A percentile compares a stretch with the other conserved stretches of the same genome.
phyloP scores from a whole-genome alignment of 2,797 vertebrate genomes.

The Sebastolobus alascanus region DNA sequence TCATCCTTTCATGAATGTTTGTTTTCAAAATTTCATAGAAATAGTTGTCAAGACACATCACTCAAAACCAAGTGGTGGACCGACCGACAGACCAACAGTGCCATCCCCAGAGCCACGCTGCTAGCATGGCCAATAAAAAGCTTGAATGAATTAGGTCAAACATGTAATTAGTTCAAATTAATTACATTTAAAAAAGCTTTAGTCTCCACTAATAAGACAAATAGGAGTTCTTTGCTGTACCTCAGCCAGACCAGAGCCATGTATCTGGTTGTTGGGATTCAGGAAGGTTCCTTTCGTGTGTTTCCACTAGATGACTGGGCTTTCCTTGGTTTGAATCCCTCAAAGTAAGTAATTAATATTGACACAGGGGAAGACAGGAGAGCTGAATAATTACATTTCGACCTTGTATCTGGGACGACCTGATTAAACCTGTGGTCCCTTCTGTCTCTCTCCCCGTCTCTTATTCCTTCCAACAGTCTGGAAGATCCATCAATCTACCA shows the following conservation, averaged over 20 bases:
- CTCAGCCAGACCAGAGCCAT: background rate
- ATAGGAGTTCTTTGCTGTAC: background rate
- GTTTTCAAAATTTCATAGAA: background rate
- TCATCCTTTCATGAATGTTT: background rate
- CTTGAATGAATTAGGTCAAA: too few relatives aligned
- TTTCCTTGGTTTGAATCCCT: slow-evolving; percentile 34
- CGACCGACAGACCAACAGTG: too few relatives aligned
- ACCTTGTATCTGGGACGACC: slow-evolving; percentile 45
- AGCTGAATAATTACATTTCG: slow-evolving; percentile 67
- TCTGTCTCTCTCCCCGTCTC: slow-evolving; percentile 11
- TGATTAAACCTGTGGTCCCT: slow-evolving; percentile 37
- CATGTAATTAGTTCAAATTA: too few relatives aligned
- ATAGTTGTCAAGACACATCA: background rate
- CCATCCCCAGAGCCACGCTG: too few relatives aligned
- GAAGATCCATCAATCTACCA: slow-evolving; percentile 11
- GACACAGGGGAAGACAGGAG: slow-evolving; percentile 43
- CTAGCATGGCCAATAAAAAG: too few relatives aligned
- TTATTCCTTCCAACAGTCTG: slow-evolving; percentile 1
- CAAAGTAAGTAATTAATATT: slow-evolving; percentile 58
- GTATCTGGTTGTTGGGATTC: background rate
- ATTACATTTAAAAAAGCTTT: too few relatives aligned
- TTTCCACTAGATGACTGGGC: slow-evolving; percentile 16
- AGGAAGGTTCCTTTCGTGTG: background rate
- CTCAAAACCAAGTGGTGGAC: too few relatives aligned
- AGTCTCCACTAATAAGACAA: background rate